Evolutionary conservation across 1,140 invertebrate species (phyloP).

Genomic region (Monomorium pharaonis): DNA sequence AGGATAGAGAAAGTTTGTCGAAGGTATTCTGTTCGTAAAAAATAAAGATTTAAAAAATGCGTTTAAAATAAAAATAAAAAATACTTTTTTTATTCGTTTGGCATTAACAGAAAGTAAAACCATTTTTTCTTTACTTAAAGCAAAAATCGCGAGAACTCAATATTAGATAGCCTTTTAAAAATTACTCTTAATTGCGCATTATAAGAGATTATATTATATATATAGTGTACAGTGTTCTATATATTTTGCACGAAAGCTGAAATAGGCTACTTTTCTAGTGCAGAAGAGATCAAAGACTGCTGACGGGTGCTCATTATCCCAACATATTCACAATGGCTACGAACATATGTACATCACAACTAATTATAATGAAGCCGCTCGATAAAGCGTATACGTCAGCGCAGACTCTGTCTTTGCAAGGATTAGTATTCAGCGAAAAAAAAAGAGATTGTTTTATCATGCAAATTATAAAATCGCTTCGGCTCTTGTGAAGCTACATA

Average conservation of each 20-base stretch:
- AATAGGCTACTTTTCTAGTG: constrained; percentile 18
- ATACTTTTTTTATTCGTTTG: neutral
- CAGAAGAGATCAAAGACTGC: constrained; percentile 47
- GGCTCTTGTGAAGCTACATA: neutral
- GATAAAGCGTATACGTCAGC: constrained; percentile 19
- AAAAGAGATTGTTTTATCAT: neutral
- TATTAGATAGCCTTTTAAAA: neutral
- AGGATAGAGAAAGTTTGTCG: neutral
- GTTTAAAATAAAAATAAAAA: neutral
- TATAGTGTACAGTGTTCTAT: neutral
- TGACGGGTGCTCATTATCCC: constrained; percentile 36
- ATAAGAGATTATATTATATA: neutral
- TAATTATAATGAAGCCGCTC: constrained; percentile 42
- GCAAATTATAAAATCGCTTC: constrained; percentile 18
- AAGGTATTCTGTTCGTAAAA: too few relatives aligned
- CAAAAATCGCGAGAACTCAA: neutral
- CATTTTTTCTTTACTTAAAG: neutral
- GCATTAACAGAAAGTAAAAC: neutral
- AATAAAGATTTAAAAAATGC: neutral
- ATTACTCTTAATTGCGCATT: neutral
- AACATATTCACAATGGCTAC: constrained; percentile 38
- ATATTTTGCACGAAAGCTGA: neutral
- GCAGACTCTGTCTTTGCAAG: neutral
- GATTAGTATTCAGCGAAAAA: neutral
- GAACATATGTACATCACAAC: constrained; percentile 20